phyloP scores from a whole-genome alignment of 2,113 vertebrate species.

The Platichthys stellatus region DNA sequence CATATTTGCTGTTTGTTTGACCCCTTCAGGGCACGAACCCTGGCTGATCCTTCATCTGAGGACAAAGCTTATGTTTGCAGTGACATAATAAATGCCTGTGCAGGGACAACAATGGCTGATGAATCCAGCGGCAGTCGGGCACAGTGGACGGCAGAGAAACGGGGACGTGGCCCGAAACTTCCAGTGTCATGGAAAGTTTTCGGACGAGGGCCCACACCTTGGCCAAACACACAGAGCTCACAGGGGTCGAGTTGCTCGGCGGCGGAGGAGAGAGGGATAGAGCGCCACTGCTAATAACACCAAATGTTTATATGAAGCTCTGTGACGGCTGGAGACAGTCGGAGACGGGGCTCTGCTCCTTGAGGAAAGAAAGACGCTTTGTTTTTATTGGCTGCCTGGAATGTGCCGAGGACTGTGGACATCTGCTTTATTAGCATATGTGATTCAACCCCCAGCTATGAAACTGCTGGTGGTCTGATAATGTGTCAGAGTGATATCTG shows the following conservation, averaged over 20 bases:
- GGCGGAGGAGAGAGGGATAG: constrained; percentile 20
- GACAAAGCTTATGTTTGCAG: constrained; percentile 81
- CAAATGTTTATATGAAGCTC: constrained; percentile 65
- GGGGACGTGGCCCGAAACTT: constrained; percentile 56
- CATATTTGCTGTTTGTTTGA: constrained; percentile 81
- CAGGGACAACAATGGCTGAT: constrained; percentile 77
- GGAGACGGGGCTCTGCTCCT: constrained; percentile 58
- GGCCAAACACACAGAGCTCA: constrained; percentile 59
- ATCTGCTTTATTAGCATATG: constrained; percentile 85
- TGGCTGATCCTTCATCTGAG: constrained; percentile 78
- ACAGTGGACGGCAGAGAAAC: constrained; percentile 62
- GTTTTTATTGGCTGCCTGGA: constrained; percentile 83
- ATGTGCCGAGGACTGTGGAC: constrained; percentile 79
- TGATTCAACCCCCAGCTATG: constrained; percentile 74
- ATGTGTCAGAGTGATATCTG: constrained; percentile 51
- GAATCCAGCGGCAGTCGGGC: constrained; percentile 64
- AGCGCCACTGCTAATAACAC: constrained; percentile 19
- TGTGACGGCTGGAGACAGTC: constrained; percentile 59
- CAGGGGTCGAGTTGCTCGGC: constrained; percentile 37
- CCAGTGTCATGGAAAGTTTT: constrained; percentile 75
- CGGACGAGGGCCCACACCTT: constrained; percentile 61
- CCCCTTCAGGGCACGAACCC: constrained; percentile 70
- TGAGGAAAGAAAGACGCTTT: constrained; percentile 70
- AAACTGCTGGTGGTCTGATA: constrained; percentile 82
- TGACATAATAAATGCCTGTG: constrained; percentile 77